Evolutionary conservation across 2,888 invertebrate genomes (phyloP).

Genomic region (Ramazzottius varieornatus): DNA sequence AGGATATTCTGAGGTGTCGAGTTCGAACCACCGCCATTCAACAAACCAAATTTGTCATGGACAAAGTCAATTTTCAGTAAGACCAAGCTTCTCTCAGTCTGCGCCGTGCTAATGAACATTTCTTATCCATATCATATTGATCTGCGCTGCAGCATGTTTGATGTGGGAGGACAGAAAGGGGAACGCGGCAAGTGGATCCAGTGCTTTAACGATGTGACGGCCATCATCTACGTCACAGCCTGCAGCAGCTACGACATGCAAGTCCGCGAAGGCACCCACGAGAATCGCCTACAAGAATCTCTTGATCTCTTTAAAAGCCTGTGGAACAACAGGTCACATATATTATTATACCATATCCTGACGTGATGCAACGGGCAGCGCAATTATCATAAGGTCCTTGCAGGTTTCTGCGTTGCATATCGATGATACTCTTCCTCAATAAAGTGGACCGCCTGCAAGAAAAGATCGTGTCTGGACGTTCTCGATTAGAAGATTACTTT

Average conservation of each 20-base stretch:
- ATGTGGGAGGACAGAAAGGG: conserved; percentile 97
- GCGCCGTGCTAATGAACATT: too few relatives aligned
- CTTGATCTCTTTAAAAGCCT: conserved; percentile 98
- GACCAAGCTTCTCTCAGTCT: too few relatives aligned
- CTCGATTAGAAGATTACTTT: conserved; percentile 94
- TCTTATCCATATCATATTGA: too few relatives aligned
- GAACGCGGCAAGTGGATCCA: conserved; percentile 99
- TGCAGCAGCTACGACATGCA: conserved; percentile 99
- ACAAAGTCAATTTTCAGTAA: conserved; percentile 99
- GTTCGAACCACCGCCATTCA: conserved; percentile 99
- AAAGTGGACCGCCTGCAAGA: conserved; percentile 88
- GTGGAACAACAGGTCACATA: conserved; percentile 80
- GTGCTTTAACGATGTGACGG: conserved; percentile 99
- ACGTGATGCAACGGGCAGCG: too few relatives aligned
- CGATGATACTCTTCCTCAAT: conserved; percentile 96
- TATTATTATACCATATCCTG: background rate
- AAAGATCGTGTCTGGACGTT: conserved; percentile 91
- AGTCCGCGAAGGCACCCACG: conserved; percentile 92
- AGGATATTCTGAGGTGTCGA: conserved; percentile 98
- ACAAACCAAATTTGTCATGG: conserved; percentile 98
- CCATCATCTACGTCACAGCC: conserved; percentile 98
- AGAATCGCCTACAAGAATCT: conserved; percentile 89
- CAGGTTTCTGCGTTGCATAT: conserved; percentile 98
- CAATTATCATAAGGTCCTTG: too few relatives aligned
- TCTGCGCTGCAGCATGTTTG: conserved; percentile 71